These are phyloP conservation scores for Enteromius radiatus DNA, from an alignment of 2,797 vertebrate genomes.

Conservation along the genomic window DNA sequence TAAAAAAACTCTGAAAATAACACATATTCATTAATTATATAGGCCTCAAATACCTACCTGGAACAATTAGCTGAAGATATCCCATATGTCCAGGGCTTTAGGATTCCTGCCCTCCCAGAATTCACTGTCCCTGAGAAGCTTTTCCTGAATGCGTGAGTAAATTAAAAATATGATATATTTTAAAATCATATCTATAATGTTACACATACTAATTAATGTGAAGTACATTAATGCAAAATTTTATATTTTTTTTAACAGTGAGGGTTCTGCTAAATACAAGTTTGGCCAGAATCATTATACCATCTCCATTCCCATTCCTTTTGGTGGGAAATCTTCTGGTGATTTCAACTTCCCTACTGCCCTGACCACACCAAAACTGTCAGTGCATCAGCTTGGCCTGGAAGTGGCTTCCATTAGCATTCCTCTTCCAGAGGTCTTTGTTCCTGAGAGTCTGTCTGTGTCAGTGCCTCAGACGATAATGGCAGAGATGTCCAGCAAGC, in stretches of 20 bases:
- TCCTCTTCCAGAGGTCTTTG: conserved; percentile 79
- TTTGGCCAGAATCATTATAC: conserved; percentile 80
- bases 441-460: conserved; percentile 81
- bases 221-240: conserved; percentile 12
- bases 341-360: conserved; percentile 79
- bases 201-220: neutral
- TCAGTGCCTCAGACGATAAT: conserved; percentile 82
- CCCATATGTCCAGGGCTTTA: conserved; percentile 81
- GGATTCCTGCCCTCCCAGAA: conserved; percentile 80
- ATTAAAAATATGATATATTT: neutral
- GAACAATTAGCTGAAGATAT: conserved; percentile 75
- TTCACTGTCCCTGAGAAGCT: conserved; percentile 85
- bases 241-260: conserved; percentile 72
- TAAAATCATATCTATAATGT: neutral
- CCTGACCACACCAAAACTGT: conserved; percentile 80
- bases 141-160: conserved; percentile 87
- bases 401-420: conserved; percentile 78
- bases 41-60: conserved; percentile 86
- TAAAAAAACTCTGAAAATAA: neutral
- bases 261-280: conserved; percentile 80
- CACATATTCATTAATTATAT: conserved; percentile 27
- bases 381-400: conserved; percentile 79
- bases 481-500: conserved; percentile 80
- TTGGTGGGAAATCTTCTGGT: conserved; percentile 85
- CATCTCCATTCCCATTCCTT: conserved; percentile 83